Percentiles rank a stretch among this genome's conserved stretches.
Conservation (phyloP, 2,113 vertebrate genomes). For the Xyliphius kryptos region DNA sequence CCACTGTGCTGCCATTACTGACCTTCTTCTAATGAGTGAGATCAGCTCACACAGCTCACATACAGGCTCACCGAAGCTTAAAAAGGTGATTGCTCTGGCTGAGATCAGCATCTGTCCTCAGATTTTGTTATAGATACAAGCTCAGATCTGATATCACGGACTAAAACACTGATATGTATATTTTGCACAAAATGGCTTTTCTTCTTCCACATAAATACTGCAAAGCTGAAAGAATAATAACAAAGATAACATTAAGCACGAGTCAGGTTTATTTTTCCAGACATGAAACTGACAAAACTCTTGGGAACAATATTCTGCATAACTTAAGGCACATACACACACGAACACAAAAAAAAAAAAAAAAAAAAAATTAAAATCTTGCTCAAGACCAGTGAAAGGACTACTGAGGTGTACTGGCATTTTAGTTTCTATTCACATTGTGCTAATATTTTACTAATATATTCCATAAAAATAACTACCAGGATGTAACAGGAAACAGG, state of each 20-base stretch:
- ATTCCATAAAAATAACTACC: neutral
- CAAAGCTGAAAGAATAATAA: neutral
- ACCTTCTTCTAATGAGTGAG: too few relatives aligned
- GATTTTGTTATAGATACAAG: too few relatives aligned
- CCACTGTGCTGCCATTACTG: too few relatives aligned
- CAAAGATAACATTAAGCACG: neutral
- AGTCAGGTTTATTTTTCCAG: slow-evolving; percentile 42
- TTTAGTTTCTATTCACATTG: slow-evolving; percentile 21
- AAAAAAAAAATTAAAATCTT: slow-evolving; percentile 36
- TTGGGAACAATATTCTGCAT: slow-evolving; percentile 37
- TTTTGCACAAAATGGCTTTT: too few relatives aligned
- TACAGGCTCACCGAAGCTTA: too few relatives aligned
- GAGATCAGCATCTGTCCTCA: too few relatives aligned
- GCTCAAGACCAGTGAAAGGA: slow-evolving; percentile 3
- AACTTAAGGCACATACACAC: slow-evolving; percentile 48
- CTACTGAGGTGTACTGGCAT: slow-evolving; percentile 15
- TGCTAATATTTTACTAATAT: neutral
- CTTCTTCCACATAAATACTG: too few relatives aligned
- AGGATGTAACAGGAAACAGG: slow-evolving; percentile 16
- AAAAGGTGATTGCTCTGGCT: too few relatives aligned
- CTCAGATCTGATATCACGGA: too few relatives aligned
- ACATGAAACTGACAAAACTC: slow-evolving; percentile 42
- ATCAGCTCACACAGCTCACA: too few relatives aligned
- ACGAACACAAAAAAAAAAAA: too few relatives aligned
- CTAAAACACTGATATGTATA: too few relatives aligned